phyloP scores from a whole-genome alignment of 2,797 vertebrate genomes.

The Coregonus sp. region DNA sequence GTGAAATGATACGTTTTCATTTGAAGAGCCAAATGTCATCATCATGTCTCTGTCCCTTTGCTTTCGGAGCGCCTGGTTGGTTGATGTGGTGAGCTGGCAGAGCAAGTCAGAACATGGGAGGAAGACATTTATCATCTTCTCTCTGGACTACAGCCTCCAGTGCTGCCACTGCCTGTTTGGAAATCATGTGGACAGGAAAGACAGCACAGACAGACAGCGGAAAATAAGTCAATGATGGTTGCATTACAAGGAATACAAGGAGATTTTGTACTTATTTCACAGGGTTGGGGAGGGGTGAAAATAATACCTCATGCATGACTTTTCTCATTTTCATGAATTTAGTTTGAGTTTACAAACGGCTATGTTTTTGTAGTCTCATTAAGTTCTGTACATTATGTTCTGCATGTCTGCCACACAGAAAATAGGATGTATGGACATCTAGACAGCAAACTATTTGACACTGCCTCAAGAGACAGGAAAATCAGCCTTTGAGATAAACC shows the following conservation, averaged over 20 bases:
- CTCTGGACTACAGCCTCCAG: slow-evolving; percentile 61
- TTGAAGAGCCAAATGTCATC: slow-evolving; percentile 76
- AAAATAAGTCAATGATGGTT: slow-evolving; percentile 49
- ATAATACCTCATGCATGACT: slow-evolving; percentile 20
- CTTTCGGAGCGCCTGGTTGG: slow-evolving; percentile 69
- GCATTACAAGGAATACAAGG: slow-evolving; percentile 57
- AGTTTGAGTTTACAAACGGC: neutral
- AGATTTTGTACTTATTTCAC: slow-evolving; percentile 35
- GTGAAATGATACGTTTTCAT: slow-evolving; percentile 78
- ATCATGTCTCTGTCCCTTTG: slow-evolving; percentile 72
- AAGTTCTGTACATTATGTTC: neutral
- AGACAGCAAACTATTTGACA: neutral
- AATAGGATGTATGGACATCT: neutral
- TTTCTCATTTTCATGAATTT: slow-evolving; percentile 9
- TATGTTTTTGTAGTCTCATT: neutral
- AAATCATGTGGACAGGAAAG: slow-evolving; percentile 59
- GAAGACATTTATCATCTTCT: slow-evolving; percentile 75
- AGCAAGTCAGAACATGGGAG: slow-evolving; percentile 74
- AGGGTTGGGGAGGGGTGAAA: slow-evolving; percentile 37
- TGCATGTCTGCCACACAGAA: neutral
- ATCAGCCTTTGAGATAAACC: neutral
- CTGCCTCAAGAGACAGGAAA: neutral
- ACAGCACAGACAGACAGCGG: slow-evolving; percentile 39
- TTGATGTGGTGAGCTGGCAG: slow-evolving; percentile 80
- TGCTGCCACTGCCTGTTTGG: slow-evolving; percentile 70